Evolutionary conservation across 2,113 vertebrate species (phyloP).

Genomic region (Ceratotherium simum): DNA sequence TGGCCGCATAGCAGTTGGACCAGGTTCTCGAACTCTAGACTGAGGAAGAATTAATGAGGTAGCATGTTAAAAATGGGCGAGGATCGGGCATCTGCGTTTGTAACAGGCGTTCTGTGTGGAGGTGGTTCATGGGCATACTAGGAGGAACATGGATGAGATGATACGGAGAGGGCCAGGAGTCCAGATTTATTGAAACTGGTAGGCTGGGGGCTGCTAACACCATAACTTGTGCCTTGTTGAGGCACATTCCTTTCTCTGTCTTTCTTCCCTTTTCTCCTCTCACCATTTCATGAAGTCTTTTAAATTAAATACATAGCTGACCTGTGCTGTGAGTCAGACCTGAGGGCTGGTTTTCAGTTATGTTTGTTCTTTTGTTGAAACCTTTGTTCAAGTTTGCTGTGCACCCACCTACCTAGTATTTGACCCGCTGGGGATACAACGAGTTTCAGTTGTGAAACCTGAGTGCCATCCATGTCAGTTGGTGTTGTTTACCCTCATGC

Average conservation of each 20-base stretch:
- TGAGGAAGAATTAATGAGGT: background rate
- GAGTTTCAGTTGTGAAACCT: background rate
- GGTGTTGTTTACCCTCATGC: background rate
- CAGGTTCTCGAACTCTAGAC: background rate
- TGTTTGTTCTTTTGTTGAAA: constrained; percentile 1
- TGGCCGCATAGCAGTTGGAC: background rate
- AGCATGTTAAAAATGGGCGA: background rate
- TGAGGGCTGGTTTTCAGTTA: background rate
- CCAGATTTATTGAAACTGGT: background rate
- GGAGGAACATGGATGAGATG: background rate
- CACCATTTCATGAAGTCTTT: constrained; percentile 19
- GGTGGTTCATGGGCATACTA: background rate
- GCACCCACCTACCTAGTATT: background rate
- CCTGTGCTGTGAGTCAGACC: background rate
- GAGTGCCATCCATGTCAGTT: background rate
- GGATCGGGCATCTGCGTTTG: background rate
- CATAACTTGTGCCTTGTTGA: background rate
- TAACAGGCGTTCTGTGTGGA: background rate
- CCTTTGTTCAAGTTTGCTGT: background rate
- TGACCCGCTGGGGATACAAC: background rate
- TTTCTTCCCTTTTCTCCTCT: background rate
- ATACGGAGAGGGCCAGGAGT: background rate
- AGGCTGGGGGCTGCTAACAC: background rate
- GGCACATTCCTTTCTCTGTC: background rate
- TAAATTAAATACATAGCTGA: background rate